Conservation (phyloP, 2,113 vertebrate species). For the Anoplopoma fimbria region DNA sequence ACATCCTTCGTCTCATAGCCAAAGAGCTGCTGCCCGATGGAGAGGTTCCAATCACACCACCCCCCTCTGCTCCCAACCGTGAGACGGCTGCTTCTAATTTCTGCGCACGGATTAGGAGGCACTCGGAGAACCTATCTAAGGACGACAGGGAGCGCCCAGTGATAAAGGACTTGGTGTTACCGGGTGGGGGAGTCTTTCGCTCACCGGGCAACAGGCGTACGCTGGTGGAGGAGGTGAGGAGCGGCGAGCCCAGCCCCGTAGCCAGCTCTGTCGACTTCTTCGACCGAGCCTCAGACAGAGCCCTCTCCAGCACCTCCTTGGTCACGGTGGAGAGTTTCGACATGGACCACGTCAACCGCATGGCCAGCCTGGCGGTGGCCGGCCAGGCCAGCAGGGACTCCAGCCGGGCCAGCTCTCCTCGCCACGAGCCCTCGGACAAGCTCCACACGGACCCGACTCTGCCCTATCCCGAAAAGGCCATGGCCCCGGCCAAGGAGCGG, state of each 20-base stretch:
- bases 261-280: constrained; percentile 85
- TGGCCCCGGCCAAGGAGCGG: constrained; percentile 70
- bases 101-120: constrained; percentile 82
- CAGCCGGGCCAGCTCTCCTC: constrained; percentile 80
- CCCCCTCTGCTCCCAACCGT: constrained; percentile 49
- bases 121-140: constrained; percentile 81
- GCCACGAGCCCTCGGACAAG: constrained; percentile 75
- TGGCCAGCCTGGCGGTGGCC: constrained; percentile 68
- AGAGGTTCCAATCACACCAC: constrained; percentile 54
- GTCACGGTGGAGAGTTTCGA: constrained; percentile 80
- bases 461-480: constrained; percentile 67
- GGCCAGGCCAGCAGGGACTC: constrained; percentile 77
- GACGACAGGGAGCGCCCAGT: constrained; percentile 70
- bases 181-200: constrained; percentile 74
- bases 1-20: constrained; percentile 84
- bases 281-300: constrained; percentile 83
- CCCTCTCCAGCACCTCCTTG: constrained; percentile 73
- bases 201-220: constrained; percentile 81
- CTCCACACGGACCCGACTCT: constrained; percentile 52
- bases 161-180: constrained; percentile 86
- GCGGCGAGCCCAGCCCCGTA: constrained; percentile 83
- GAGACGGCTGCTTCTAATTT: constrained; percentile 70
- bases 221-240: constrained; percentile 90
- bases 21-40: constrained; percentile 85
- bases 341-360: constrained; percentile 77